phyloP scores from a whole-genome alignment of 2,113 vertebrate genomes.

The Aramus guarauna region DNA sequence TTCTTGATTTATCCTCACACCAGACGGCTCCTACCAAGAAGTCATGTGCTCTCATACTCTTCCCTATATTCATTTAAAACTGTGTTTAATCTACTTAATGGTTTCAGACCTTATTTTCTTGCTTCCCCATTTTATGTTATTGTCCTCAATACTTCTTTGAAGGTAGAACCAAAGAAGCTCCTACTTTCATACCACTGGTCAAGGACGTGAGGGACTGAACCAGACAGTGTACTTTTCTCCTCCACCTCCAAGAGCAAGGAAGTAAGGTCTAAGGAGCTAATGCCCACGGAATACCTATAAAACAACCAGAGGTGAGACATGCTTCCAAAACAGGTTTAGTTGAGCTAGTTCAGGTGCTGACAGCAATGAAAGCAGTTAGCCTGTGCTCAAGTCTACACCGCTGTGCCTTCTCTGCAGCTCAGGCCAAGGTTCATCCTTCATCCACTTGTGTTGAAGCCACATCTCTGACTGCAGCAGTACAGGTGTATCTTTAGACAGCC shows the following conservation, averaged over 20 bases:
- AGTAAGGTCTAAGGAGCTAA: not conserved
- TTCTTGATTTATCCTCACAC: not conserved
- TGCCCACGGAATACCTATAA: not conserved
- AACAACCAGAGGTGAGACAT: not conserved
- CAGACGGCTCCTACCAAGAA: conserved; percentile 13
- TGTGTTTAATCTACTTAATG: not conserved
- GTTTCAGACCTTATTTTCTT: not conserved
- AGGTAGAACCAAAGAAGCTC: not conserved
- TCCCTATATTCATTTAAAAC: not conserved
- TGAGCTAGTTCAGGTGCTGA: not conserved
- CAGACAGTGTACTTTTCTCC: not conserved
- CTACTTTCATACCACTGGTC: not conserved
- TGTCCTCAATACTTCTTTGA: not conserved
- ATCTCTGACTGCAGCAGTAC: not conserved
- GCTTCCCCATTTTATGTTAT: not conserved
- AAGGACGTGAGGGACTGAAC: not conserved
- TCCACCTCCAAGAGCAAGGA: not conserved
- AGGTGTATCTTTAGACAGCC: not conserved
- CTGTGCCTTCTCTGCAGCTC: not conserved
- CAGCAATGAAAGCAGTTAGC: not conserved
- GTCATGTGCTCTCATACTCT: not conserved
- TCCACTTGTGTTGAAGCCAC: not conserved
- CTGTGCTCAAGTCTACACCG: not conserved
- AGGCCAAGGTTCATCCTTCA: not conserved
- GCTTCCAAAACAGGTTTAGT: not conserved